Evolutionary conservation across 1,140 invertebrate species (phyloP), one percentile per base, ranked within the genome.

Genomic region (Fragariocoptes setiger): DNA sequence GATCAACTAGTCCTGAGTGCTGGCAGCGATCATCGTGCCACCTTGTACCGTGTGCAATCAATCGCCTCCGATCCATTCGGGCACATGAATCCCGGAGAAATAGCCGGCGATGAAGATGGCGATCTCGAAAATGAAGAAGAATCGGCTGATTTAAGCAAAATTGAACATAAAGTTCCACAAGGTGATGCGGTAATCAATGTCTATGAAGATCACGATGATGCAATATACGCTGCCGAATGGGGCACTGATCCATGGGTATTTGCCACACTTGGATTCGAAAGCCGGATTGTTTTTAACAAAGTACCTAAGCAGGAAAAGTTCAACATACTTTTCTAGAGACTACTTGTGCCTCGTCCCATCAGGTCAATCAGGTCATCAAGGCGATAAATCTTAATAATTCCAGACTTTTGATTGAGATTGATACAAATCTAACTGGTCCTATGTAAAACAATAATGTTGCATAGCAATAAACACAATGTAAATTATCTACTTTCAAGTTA

Each of bases 231-330:
- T 52, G 77, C 75, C 1, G 85, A 88, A 59, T 95, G 88, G 88
- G 88, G 85, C 42, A 76, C 77, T 31, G 86, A 95, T 63, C 83
- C 86, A 15, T 97, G 88, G 88, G 76, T 82, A 35, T 94, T 94
- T 67, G 86, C 86, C 20, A 92, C 83, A 0, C 62, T 95, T 0
- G 88, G 80, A 56, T 94, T 88, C 59, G 86, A 95, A 62, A 86
- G 85, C 3, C 60, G 86, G 44, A 64, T 94, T 21, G 71, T 94
- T 31, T 71, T 95, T 39, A 86, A 85, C 39, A 67, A 74, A 56
- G 83, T 95, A 3, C 83, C 85, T 18, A 66, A 76, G 47, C 72
- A 75, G 48, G 75, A 80, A 53, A 92, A 92, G 63, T 88, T 86
- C 45, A 56, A 56, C 47, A 63, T 64, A 19, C 45, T 64, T 4